Percentiles rank a stretch among this genome's conserved stretches.
phyloP scores from a whole-genome alignment of 2,888 invertebrate genomes.

The Pterostichus madidus region DNA sequence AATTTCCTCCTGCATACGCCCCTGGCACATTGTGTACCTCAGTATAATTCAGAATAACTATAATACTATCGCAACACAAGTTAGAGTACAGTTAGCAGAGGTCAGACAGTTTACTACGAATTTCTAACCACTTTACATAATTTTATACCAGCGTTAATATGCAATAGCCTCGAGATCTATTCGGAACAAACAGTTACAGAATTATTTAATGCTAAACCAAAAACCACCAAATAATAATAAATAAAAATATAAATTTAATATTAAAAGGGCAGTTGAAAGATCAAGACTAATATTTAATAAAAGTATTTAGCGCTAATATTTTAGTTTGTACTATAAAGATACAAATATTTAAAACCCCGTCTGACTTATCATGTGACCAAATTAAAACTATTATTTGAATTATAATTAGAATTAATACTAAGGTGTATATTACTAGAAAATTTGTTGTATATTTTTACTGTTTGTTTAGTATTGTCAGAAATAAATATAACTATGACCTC shows the following conservation, averaged over 20 bases:
- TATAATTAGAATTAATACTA: not conserved
- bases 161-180: slow-evolving; percentile 4
- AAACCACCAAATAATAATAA: too few species aligned
- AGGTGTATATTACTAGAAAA: not conserved
- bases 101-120: slow-evolving; percentile 9
- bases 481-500: slow-evolving; percentile 36
- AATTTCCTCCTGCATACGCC: not conserved
- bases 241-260: not conserved
- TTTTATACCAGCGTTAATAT: slow-evolving; percentile 1
- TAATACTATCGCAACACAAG: not conserved
- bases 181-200: not conserved
- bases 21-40: not conserved
- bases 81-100: not conserved
- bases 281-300: too few species aligned
- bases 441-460: not conserved
- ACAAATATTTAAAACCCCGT: not conserved
- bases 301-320: too few species aligned
- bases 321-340: not conserved
- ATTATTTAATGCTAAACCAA: not conserved
- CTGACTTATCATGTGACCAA: slow-evolving; percentile 10
- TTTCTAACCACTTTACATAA: slow-evolving; percentile 14
- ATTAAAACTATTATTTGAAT: not conserved
- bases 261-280: not conserved
- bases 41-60: not conserved
- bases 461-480: slow-evolving; percentile 35